Base-by-base conservation (phyloP, 2,888 invertebrate genomes). In the Aquatica leii region DNA sequence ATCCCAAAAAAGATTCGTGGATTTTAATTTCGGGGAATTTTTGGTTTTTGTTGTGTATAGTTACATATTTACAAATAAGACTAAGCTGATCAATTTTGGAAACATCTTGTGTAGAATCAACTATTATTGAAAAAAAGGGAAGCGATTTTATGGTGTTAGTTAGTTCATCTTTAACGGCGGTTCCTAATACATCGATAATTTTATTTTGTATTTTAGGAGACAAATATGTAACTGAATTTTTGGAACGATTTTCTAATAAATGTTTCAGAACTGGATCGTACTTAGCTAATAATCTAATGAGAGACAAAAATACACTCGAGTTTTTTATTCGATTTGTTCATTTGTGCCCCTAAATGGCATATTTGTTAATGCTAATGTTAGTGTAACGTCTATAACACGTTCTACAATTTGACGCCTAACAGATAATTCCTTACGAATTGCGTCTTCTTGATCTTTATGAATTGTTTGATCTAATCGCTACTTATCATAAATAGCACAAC, bases 71-170 rank as follows among this genome's bases (percentile, higher is more conserved):
- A 9, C 15, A 15, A 15, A 53, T 20, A 11, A 34, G 15, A 11
- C 14, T 34, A 9, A 53, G 5, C 20, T 40, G 52, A 40, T 53
- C 21, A 53, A 9, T 40, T 53, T 40, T 53, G 18, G 52, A 53
- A 20, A 40, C 37, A 40, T 53, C 40, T n/a, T 53, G 40, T 12
- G 52, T 53, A 8, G 52, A 37, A 18, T 53, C 40, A 1, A 15
- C n/a, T n/a, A 53, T 53, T 40, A 53, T 18, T 18, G 40, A 37
- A 53, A 53, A 40, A 40, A 40, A 21, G 1, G 9, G 6, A 1
- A 1, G 12, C 18, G 35, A 4, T 53, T 53, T 53, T 37, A 35
- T 35, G 18, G 3, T 6, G 12, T 18, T 20, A 21, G 20, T 40
- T 20, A 35, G 34, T 53, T 40, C 12, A 34, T 18, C 21, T 53